Conservation (phyloP, 2,797 vertebrate species). For the Carcharodon carcharias region DNA sequence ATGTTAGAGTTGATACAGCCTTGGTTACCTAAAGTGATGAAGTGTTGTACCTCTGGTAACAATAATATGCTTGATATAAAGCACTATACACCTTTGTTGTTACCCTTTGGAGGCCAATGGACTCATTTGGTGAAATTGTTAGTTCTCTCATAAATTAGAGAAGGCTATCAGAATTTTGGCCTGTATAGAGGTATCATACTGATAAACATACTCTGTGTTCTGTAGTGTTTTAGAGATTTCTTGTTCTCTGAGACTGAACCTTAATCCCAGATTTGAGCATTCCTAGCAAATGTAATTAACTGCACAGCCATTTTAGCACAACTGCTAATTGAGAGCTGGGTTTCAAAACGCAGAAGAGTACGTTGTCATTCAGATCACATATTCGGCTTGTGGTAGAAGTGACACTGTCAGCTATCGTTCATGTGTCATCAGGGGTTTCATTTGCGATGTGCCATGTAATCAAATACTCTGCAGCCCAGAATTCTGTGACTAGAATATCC, state of each 20-base stretch:
- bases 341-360: not conserved
- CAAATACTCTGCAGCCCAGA: not conserved
- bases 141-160: not conserved
- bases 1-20: not conserved
- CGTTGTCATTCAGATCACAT: not conserved
- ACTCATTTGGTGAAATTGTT: not conserved
- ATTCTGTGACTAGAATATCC: conserved; percentile 22
- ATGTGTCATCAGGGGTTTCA: not conserved
- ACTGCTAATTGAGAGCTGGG: not conserved
- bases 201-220: not conserved
- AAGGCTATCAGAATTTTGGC: not conserved
- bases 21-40: not conserved
- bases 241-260: not conserved
- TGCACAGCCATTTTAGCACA: not conserved
- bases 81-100: not conserved
- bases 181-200: not conserved
- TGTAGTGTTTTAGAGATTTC: not conserved
- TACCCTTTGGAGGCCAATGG: not conserved
- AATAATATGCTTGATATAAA: not conserved
- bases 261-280: not conserved
- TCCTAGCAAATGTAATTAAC: not conserved
- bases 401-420: not conserved
- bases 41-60: conserved; percentile 21
- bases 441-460: not conserved
- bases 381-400: not conserved